These are phyloP conservation scores for Mesorhabditis spiculigera DNA, from an alignment of 2,888 invertebrate species.

Conservation along the genomic window DNA sequence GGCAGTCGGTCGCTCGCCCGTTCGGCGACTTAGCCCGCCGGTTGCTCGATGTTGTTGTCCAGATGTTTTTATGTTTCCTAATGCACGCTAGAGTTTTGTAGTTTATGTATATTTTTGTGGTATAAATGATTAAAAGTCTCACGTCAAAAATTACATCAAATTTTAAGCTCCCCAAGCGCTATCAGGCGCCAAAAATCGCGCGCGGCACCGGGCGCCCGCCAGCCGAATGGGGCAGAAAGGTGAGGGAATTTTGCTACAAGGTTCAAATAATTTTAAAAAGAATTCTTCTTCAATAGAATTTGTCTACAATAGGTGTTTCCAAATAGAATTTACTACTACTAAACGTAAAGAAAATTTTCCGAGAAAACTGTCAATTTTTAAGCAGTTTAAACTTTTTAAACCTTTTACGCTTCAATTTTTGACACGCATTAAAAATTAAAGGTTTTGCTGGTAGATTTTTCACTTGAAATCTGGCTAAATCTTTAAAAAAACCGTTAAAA, in stretches of 20 bases:
- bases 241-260: neutral
- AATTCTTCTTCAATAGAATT: no score
- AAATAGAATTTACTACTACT: neutral
- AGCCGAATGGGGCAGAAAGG: conserved; percentile 3
- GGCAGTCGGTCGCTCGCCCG: neutral
- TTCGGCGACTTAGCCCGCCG: conserved; percentile 3
- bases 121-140: no score
- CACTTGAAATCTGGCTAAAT: no score
- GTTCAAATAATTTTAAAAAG: neutral
- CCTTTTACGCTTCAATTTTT: no score
- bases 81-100: neutral
- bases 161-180: neutral
- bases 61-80: neutral
- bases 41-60: neutral
- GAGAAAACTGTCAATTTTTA: neutral
- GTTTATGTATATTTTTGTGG: neutral
- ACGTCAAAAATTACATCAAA: neutral
- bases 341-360: neutral
- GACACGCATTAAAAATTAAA: no score
- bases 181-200: neutral
- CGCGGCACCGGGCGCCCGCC: conserved; percentile 3
- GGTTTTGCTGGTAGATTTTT: no score
- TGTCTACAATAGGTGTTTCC: no score
- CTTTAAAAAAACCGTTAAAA: no score
- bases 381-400: neutral